Base-by-base conservation (phyloP, 92 coral and sea anemone genomes). In the Epizoanthus scotinus region DNA sequence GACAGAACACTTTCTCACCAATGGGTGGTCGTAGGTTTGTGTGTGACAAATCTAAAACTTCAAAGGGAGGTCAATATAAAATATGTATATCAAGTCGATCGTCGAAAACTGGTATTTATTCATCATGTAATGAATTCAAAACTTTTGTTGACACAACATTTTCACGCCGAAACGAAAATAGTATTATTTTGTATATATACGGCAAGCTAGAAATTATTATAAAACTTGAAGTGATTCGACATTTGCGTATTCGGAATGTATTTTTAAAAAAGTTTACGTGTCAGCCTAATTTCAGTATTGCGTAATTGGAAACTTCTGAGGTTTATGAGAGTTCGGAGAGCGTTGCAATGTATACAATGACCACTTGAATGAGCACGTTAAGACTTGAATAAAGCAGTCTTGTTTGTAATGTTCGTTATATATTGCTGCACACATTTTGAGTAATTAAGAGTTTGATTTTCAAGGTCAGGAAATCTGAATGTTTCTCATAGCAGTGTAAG, bases 331-430 rank as follows among this genome's bases (percentile, higher is more conserved):
- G 49, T 42, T 8, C 6, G 27, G 66, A 25, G 36, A 25, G n/a
- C 38, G 0, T 6, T 34, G 6, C 1, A 7, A 1, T 63, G 29
- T 13, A 4, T 63, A 18, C 27, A 14, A 34, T 63, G 38, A 12
- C 27, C 42, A 63, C 69, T 63, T 63, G 10, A 63, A n/a, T 44
- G 36, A 15, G 29, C 69, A 29, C 70, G 22, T 64, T 64, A n/a
- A 2, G 15, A 63, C 68, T 29, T 20, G 70, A n/a, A n/a, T n/a
- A n/a, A 64, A 29, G 52, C 14, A 10, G 12, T 47, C 15, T 10
- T 47, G 13, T 47, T 47, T 47, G 52, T 47, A 47, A 47, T 9
- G 52, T 47, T 47, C 52, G 52, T 9, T 47, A 47, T 47, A 47
- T 47, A 47, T 47, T 47, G 52, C 52, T 47, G 52, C 52, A 9